Base-by-base conservation (phyloP, 2,888 invertebrate genomes). In the Halictus quadricinctus region DNA sequence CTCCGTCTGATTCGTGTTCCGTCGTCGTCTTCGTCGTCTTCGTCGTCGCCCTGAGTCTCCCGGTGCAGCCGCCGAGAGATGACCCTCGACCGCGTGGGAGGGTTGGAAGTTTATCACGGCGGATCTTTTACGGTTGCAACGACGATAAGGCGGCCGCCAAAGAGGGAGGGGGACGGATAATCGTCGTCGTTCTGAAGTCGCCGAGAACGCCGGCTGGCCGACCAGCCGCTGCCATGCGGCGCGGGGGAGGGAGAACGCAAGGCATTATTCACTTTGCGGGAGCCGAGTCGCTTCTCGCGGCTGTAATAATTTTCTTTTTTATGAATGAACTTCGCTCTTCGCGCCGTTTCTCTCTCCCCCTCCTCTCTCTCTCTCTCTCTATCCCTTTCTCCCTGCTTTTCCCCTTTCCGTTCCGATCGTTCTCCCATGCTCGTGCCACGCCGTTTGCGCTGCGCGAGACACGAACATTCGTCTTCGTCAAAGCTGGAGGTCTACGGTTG, bases 301-400 rank as follows among this genome's bases (percentile, higher is more conserved):
- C 81, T 87, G 89, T 90, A 90, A 90, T 90, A 90, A 90, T 90
- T 90, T 90, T 87, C 90, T 89, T 90, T 90, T 90, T 90, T 90
- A 90, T 90, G 90, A 90, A 90, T 90, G 90, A 89, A 90, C 88
- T 87, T 84, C 81, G 80, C 87, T 82, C 83, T 74, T 54, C 76
- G 41, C 69, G 69, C 21, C 36, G 21, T 41, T n/a, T 70, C 43
- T 74, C 75, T 78, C 43, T 85, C 79, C 2, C 36, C 2, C 36
- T 36, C 36, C 43, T 74, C 75, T 70, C 43, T 74, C 75, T 78
- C 43, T 85, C 79, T 36, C 36, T 36, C 36, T 36, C 36, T 36
- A 1, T 36, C 36, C 36, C 36, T 36, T 36, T 75, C 77, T 72
- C 48, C 36, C 78, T 46, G 48, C 72, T 81, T 58, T 58, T n/a